Evolutionary conservation across 2,888 invertebrate genomes (phyloP), one percentile per base, ranked within the genome.

Genomic region (Caenorhabditis sulstoni): DNA sequence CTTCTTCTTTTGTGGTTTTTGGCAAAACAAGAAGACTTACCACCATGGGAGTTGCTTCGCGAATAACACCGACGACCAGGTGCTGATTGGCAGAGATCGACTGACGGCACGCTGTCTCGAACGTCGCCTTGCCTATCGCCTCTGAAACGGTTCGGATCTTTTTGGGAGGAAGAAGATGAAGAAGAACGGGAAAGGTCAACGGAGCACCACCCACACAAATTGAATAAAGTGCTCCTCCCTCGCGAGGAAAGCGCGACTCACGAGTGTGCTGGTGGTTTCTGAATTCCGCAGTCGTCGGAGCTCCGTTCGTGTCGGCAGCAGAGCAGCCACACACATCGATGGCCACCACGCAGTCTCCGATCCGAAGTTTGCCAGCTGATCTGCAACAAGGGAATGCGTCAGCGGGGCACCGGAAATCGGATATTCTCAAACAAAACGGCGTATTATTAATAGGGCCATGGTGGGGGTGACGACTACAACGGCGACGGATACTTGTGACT

Each of bases 261-360:
- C 74, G 74, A 37, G 37, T 74, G 45, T 53, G 41, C 47, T 14
- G 47, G 4, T 39, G 57, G 50, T 59, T 29, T 53, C 23, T 61
- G 23, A 57, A 57, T 3, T 35, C 44, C 12, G 58, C 41, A 29
- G 58, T 59, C 55, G 44, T 29, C 23, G 68, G 61, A 18, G 55
- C 57, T 70, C 70, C 70, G 61, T 70, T 70, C 59, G 45, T 50
- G 50, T 44, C 50, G 55, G 59, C 35, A 55, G 49, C 57, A 47
- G 62, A 71, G 49, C 61, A 59, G 49, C 66, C 67, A 52, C 67
- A 61, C 68, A 79, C 71, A 79, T 75, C 79, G 74, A 79, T 75
- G 55, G 64, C 81, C 53, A 87, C 64, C 49, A 86, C 70, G 74
- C 86, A 83, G 71, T 87, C 87, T 65, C 86, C 87, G 58, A 87